These are phyloP conservation scores for Pammene fasciana DNA, from an alignment of 2,888 invertebrate species.

Conservation along the genomic window DNA sequence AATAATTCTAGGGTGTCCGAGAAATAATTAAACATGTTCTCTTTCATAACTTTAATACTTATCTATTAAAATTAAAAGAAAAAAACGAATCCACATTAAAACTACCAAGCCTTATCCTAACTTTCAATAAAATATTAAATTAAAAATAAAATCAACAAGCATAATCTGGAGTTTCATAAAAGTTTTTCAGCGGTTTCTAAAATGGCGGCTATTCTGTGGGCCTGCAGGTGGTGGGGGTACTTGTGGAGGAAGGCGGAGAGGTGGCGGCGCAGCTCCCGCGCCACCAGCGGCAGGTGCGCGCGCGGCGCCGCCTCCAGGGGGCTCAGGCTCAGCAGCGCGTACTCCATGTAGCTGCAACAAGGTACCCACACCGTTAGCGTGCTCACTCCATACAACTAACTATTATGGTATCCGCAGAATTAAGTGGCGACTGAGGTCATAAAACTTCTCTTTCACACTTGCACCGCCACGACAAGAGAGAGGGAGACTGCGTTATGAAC, in stretches of 20 bases:
- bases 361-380: too few relatives aligned
- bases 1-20: too few relatives aligned
- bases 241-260: conserved; percentile 84
- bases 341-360: conserved; percentile 87
- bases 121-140: conserved; percentile 1
- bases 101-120: conserved; percentile 23
- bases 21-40: not conserved
- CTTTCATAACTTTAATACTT: conserved; percentile 36
- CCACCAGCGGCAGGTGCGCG: conserved; percentile 88
- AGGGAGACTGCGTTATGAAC: too few relatives aligned
- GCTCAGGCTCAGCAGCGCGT: conserved; percentile 89
- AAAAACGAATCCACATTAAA: conserved; percentile 28
- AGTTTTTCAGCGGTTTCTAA: conserved; percentile 18
- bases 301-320: conserved; percentile 86
- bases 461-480: too few relatives aligned
- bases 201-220: conserved; percentile 45
- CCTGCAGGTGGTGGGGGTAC: conserved; percentile 87
- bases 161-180: conserved; percentile 12
- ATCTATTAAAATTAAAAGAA: conserved; percentile 36
- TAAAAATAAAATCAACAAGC: conserved; percentile 16
- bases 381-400: too few relatives aligned
- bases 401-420: too few relatives aligned
- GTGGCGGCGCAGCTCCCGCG: conserved; percentile 87
- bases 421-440: too few relatives aligned
- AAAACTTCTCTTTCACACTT: too few relatives aligned